Percentiles rank a stretch among this genome's conserved stretches.
phyloP scores from a whole-genome alignment of 2,113 vertebrate genomes.

The Scalopus aquaticus region DNA sequence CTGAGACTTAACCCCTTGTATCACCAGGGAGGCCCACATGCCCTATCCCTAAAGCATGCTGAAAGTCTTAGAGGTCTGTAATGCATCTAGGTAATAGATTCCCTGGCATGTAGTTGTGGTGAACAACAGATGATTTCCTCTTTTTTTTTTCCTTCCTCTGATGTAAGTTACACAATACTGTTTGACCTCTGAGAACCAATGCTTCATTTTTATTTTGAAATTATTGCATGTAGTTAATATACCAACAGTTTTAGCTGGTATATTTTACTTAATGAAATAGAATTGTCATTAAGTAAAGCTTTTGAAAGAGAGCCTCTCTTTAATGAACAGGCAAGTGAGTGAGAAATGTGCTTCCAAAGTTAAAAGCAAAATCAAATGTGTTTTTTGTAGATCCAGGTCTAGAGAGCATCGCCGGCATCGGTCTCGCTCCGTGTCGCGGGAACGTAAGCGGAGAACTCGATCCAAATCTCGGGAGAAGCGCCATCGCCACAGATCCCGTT shows the following conservation, averaged over 20 bases:
- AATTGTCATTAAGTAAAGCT: background rate
- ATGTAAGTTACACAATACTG: background rate
- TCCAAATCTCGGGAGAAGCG: constrained; percentile 89
- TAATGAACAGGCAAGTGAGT: background rate
- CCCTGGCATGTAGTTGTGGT: background rate
- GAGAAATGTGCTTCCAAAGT: background rate
- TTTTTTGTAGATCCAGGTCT: constrained; percentile 85
- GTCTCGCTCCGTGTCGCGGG: constrained; percentile 88
- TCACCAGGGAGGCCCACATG: background rate
- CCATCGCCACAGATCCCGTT: constrained; percentile 86
- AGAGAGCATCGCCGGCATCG: constrained; percentile 87
- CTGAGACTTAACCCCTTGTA: too few relatives aligned
- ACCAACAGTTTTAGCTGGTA: background rate
- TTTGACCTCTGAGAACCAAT: background rate
- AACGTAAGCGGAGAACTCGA: constrained; percentile 88
- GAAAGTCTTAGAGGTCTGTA: background rate
- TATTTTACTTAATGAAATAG: constrained; percentile 12
- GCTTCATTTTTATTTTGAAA: constrained; percentile 25
- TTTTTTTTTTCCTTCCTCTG: background rate
- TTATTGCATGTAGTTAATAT: background rate
- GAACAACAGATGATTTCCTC: background rate
- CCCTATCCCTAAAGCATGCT: constrained; percentile 13
- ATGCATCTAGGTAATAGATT: background rate
- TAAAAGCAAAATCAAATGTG: background rate
- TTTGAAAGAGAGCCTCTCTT: background rate